phyloP scores from a whole-genome alignment of 1,140 invertebrate species.

The Helicoverpa zea region DNA sequence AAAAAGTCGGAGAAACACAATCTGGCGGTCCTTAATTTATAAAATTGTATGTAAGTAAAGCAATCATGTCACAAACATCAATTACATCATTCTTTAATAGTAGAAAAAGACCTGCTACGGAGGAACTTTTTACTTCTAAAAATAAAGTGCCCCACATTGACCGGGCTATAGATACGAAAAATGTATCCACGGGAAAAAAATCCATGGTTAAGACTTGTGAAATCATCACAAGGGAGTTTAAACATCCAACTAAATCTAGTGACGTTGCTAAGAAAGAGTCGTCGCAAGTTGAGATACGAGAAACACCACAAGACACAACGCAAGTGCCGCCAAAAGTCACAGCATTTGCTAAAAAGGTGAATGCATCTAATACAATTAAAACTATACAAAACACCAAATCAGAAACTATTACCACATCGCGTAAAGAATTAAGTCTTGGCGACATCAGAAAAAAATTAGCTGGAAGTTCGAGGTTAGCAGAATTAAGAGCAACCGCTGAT shows the following conservation, averaged over 20 bases:
- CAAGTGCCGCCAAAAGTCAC: conserved; percentile 19
- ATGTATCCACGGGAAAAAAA: conserved; percentile 51
- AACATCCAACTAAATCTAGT: neutral
- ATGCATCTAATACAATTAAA: conserved; percentile 68
- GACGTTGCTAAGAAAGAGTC: conserved; percentile 4
- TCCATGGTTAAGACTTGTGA: conserved; percentile 48
- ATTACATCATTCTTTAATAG: conserved; percentile 90
- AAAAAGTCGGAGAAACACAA: conserved; percentile 49
- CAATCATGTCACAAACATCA: conserved; percentile 90
- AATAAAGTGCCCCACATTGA: conserved; percentile 88
- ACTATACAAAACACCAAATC: conserved; percentile 58
- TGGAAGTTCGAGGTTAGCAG: conserved; percentile 89
- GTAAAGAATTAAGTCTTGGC: conserved; percentile 88
- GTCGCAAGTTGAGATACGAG: conserved; percentile 20
- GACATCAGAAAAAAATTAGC: conserved; percentile 90
- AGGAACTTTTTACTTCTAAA: conserved; percentile 88
- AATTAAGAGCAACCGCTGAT: conserved; percentile 89
- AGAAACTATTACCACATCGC: conserved; percentile 80
- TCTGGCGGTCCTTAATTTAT: neutral
- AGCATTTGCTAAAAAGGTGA: conserved; percentile 73
- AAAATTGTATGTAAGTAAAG: conserved; percentile 1
- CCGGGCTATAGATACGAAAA: conserved; percentile 49
- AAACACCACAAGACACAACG: conserved; percentile 39
- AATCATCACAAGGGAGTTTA: neutral
- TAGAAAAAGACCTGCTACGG: conserved; percentile 89